Percentiles rank a stretch among this genome's conserved stretches.
phyloP scores from a whole-genome alignment of 2,888 invertebrate species.

The Anthoptus insignis region DNA sequence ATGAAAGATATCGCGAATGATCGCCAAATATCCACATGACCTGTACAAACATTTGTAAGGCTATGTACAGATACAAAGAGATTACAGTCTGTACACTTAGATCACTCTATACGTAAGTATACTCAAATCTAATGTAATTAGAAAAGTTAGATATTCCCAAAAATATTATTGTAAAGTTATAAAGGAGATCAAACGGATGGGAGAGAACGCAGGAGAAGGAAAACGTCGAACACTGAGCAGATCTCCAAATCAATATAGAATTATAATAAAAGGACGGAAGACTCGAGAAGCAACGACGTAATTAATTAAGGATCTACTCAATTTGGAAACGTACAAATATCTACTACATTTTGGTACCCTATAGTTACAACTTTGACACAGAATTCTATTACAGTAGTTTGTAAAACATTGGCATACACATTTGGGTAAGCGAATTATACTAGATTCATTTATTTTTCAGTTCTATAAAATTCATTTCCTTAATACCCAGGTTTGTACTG shows the following conservation, averaged over 20 bases:
- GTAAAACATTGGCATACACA: slow-evolving; percentile 57
- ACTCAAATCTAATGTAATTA: slow-evolving; percentile 47
- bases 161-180: slow-evolving; percentile 51
- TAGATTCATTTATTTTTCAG: slow-evolving; percentile 45
- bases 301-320: slow-evolving; percentile 63
- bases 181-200: slow-evolving; percentile 19
- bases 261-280: slow-evolving; percentile 83
- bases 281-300: slow-evolving; percentile 76
- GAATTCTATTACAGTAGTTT: slow-evolving; percentile 60
- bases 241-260: slow-evolving; percentile 48
- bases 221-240: slow-evolving; percentile 28
- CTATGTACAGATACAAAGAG: slow-evolving; percentile 75
- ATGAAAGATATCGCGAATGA: slow-evolving; percentile 73
- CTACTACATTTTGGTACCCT: slow-evolving; percentile 74
- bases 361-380: slow-evolving; percentile 82
- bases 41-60: slow-evolving; percentile 74
- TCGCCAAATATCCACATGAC: slow-evolving; percentile 87
- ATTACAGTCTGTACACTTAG: slow-evolving; percentile 60
- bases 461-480: slow-evolving; percentile 49
- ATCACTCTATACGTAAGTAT: slow-evolving; percentile 53
- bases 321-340: slow-evolving; percentile 63
- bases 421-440: slow-evolving; percentile 43
- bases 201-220: slow-evolving; percentile 29
- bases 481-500: slow-evolving; percentile 51
- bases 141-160: slow-evolving; percentile 61